phyloP scores from a whole-genome alignment of 1,140 invertebrate species.

The Leptopilina clavipes region DNA sequence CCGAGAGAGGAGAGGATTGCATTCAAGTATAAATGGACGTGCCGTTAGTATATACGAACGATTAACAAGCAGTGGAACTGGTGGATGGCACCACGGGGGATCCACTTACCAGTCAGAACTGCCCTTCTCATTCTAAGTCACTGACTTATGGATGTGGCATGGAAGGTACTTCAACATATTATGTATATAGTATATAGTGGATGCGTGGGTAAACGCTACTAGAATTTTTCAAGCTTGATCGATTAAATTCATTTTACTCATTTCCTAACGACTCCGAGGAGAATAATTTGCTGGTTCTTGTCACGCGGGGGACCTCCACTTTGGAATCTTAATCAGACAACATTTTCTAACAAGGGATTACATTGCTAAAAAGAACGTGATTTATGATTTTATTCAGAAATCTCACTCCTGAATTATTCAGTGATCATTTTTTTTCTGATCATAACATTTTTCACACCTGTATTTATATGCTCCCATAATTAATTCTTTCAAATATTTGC shows the following conservation, averaged over 20 bases:
- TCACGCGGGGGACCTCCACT: neutral
- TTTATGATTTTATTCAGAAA: constrained; percentile 23
- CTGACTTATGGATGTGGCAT: constrained; percentile 58
- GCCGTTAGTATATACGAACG: constrained; percentile 54
- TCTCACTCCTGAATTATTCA: neutral
- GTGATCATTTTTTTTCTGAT: neutral
- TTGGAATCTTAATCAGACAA: constrained; percentile 26
- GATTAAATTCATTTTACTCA: constrained; percentile 32
- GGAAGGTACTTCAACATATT: constrained; percentile 47
- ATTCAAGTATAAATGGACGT: constrained; percentile 55
- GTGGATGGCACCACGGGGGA: constrained; percentile 60
- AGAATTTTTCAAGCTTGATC: constrained; percentile 23
- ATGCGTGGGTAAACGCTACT: constrained; percentile 47
- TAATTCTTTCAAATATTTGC: neutral
- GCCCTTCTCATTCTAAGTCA: constrained; percentile 58
- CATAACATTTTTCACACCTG: neutral
- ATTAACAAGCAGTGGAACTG: constrained; percentile 59
- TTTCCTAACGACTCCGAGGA: constrained; percentile 15
- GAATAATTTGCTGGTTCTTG: constrained; percentile 20
- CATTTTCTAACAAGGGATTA: constrained; percentile 15
- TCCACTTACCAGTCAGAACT: constrained; percentile 59
- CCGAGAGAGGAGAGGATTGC: constrained; percentile 29
- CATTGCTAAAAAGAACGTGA: constrained; percentile 13
- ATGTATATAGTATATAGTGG: neutral
- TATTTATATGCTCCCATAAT: neutral